These are phyloP conservation scores for Sebastes taczanowskii DNA, from an alignment of 2,797 vertebrate species.

Conservation along the genomic window DNA sequence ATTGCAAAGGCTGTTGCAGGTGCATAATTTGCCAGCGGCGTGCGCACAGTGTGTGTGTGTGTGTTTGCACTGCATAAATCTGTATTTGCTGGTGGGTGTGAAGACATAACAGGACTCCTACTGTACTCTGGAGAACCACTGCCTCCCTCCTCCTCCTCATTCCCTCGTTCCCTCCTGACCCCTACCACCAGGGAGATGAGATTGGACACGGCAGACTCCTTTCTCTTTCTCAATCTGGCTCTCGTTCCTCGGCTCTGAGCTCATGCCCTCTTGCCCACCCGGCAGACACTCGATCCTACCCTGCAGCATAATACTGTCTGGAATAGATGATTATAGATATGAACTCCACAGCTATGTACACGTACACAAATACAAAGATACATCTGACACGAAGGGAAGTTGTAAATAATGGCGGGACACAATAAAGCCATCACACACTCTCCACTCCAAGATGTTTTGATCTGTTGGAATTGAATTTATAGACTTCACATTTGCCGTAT, in stretches of 20 bases:
- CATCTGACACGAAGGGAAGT: neutral
- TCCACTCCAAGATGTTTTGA: neutral
- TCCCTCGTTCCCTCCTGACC: conserved; percentile 37
- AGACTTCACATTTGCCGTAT: conserved; percentile 17
- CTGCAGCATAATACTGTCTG: conserved; percentile 14
- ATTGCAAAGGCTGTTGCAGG: conserved; percentile 66
- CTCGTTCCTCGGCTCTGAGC: conserved; percentile 56
- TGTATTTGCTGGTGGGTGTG: conserved; percentile 53
- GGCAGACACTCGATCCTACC: conserved; percentile 33
- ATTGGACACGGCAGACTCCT: conserved; percentile 57
- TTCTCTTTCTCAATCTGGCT: conserved; percentile 45
- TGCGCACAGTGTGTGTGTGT: conserved; percentile 5
- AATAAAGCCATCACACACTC: neutral
- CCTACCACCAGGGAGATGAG: conserved; percentile 48
- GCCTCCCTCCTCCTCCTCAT: neutral
- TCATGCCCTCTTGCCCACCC: conserved; percentile 43
- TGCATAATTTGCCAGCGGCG: conserved; percentile 57
- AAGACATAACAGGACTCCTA: conserved; percentile 47
- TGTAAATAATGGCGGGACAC: neutral
- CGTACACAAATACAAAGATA: conserved; percentile 35
- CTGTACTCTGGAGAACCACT: conserved; percentile 41
- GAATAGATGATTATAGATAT: conserved; percentile 34
- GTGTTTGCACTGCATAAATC: conserved; percentile 30
- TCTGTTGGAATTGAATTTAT: conserved; percentile 20
- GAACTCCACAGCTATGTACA: conserved; percentile 48